Evolutionary conservation across 2,888 invertebrate species (phyloP).

Genomic region (Cremastinae sp.): DNA sequence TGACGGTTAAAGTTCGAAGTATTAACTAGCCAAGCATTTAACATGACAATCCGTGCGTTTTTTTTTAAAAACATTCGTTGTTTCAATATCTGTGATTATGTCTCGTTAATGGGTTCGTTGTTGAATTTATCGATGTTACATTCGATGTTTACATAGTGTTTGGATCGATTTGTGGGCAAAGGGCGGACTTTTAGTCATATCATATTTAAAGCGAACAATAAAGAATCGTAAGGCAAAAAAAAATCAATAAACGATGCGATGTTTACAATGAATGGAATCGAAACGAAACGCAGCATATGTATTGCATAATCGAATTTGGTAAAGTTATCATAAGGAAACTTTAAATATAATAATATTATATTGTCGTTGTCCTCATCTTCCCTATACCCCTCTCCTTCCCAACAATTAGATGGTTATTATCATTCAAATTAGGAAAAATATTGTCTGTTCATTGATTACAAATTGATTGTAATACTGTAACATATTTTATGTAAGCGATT

Average conservation of each 20-base stretch:
- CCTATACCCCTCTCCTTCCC: conserved; percentile 24
- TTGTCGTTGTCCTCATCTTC: conserved; percentile 43
- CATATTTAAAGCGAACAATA: conserved; percentile 72
- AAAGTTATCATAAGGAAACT: conserved; percentile 56
- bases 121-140: conserved; percentile 57
- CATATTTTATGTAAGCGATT: conserved; percentile 79
- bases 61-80: conserved; percentile 23
- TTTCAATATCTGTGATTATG: conserved; percentile 74
- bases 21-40: conserved; percentile 47
- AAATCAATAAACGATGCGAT: conserved; percentile 28
- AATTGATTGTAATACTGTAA: conserved; percentile 79
- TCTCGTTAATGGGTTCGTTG: conserved; percentile 55
- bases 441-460: conserved; percentile 76
- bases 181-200: conserved; percentile 80
- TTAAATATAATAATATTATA: conserved; percentile 57
- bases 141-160: conserved; percentile 51
- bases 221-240: conserved; percentile 55
- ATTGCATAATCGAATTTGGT: conserved; percentile 57
- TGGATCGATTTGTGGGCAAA: conserved; percentile 68
- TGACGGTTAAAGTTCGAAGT: conserved; percentile 55
- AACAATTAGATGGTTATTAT: conserved; percentile 72
- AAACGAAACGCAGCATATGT: conserved; percentile 53
- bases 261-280: conserved; percentile 50
- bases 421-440: conserved; percentile 74
- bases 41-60: conserved; percentile 53